A percentile compares a stretch with the other conserved stretches of the same genome.
Evolutionary conservation across 30 jellyfish, hydroid and myxozoan genomes (phyloP).

Genomic region (Phacellophora camtschatica): DNA sequence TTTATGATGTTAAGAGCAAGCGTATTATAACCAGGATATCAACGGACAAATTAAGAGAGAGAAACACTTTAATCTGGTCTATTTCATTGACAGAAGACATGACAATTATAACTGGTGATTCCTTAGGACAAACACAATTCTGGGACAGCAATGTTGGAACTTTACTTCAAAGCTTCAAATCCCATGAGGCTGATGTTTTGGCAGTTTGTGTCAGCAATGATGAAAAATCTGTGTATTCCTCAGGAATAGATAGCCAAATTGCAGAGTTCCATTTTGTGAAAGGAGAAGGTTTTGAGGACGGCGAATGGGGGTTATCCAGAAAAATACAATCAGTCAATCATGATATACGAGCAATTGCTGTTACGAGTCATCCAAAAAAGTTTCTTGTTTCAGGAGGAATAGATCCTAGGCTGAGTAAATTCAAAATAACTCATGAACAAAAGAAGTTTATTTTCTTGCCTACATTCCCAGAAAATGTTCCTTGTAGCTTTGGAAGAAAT

Average conservation of each 20-base stretch:
- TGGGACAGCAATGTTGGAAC: constrained; percentile 90
- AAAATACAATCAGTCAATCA: constrained; percentile 45
- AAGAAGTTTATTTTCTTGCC: neutral
- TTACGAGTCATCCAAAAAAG: neutral
- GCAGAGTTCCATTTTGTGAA: constrained; percentile 43
- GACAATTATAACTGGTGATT: constrained; percentile 72
- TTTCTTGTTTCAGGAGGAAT: constrained; percentile 73
- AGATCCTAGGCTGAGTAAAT: constrained; percentile 63
- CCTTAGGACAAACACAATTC: constrained; percentile 86
- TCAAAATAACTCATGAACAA: neutral
- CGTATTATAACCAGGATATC: constrained; percentile 57
- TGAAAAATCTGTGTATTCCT: constrained; percentile 62
- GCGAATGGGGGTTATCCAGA: constrained; percentile 59
- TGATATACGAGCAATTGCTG: constrained; percentile 68
- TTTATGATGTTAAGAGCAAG: constrained; percentile 50
- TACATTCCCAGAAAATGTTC: constrained; percentile 16
- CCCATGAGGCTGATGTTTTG: constrained; percentile 87
- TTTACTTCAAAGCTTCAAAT: constrained; percentile 47
- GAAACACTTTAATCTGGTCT: constrained; percentile 76
- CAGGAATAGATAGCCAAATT: constrained; percentile 83
- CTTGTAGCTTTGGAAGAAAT: constrained; percentile 29
- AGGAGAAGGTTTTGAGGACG: neutral
- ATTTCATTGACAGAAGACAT: constrained; percentile 50
- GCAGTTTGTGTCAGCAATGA: constrained; percentile 53
- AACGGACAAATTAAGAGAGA: constrained; percentile 49